Evolutionary conservation across 2,113 vertebrate species (phyloP).

Genomic region (Acinonyx jubatus): DNA sequence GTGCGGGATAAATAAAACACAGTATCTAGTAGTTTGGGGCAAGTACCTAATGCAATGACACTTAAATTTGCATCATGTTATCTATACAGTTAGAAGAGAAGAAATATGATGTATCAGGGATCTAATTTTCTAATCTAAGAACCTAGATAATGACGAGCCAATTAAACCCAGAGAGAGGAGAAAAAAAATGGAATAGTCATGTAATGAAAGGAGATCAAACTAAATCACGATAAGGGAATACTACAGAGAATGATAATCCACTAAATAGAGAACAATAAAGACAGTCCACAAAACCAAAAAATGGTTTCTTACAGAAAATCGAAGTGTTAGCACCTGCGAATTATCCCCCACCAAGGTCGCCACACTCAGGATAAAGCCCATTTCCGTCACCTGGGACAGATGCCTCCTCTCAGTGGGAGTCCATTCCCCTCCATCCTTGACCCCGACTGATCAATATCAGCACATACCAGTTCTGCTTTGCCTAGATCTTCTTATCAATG

Average conservation of each 20-base stretch:
- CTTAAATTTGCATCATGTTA: neutral
- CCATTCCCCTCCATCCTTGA: neutral
- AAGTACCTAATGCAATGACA: neutral
- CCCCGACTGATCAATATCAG: neutral
- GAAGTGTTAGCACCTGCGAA: neutral
- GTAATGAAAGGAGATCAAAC: neutral
- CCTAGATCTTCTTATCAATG: neutral
- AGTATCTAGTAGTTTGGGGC: neutral
- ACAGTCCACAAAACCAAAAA: neutral
- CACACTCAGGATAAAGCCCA: neutral
- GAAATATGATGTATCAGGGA: neutral
- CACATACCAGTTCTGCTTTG: neutral
- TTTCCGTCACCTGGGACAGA: too few species aligned
- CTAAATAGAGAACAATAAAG: neutral
- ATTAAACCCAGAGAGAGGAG: neutral
- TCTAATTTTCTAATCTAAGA: neutral
- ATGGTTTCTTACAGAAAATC: neutral
- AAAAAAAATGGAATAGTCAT: neutral
- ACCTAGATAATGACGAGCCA: neutral
- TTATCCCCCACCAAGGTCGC: neutral
- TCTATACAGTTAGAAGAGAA: neutral
- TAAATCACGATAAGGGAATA: neutral
- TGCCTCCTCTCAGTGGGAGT: neutral
- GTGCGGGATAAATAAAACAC: neutral
- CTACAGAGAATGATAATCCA: neutral